Conservation (phyloP, 2,888 invertebrate genomes). For the Cryptus viduatorius region DNA sequence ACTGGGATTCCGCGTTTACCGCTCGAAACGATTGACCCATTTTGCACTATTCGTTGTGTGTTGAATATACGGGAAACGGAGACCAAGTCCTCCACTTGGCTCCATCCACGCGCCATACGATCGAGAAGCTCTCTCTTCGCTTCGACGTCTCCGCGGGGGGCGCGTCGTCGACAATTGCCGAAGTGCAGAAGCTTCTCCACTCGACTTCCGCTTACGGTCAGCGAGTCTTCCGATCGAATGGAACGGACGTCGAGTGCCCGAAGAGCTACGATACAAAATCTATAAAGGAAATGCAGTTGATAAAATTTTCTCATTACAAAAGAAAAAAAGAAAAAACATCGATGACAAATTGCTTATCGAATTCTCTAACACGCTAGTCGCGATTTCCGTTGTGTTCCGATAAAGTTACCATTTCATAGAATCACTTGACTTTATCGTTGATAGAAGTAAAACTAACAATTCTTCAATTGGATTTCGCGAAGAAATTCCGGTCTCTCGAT, state of each 20-base stretch:
- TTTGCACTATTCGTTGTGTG: slow-evolving; percentile 31
- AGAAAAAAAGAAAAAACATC: background rate
- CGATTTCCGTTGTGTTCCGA: too few species aligned
- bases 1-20: slow-evolving; percentile 61
- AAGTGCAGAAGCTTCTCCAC: slow-evolving; percentile 46
- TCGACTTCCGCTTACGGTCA: slow-evolving; percentile 49
- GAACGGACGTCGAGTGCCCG: slow-evolving; percentile 20
- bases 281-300: background rate
- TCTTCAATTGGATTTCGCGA: background rate
- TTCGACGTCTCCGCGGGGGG: background rate
- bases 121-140: background rate
- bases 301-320: background rate
- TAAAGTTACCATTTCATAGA: too few species aligned
- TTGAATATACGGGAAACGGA: background rate
- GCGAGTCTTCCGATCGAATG: slow-evolving; percentile 40
- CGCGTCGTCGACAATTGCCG: slow-evolving; percentile 44
- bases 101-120: background rate
- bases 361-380: background rate
- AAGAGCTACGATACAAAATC: background rate
- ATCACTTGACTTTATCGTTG: too few species aligned
- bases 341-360: slow-evolving; percentile 15
- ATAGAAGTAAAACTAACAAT: too few species aligned
- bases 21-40: slow-evolving; percentile 70
- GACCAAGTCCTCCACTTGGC: background rate
- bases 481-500: background rate